Percentiles rank a stretch among this genome's conserved stretches.
Evolutionary conservation across 2,888 invertebrate genomes (phyloP).

Genomic region (Polydrusus pterygomalis): DNA sequence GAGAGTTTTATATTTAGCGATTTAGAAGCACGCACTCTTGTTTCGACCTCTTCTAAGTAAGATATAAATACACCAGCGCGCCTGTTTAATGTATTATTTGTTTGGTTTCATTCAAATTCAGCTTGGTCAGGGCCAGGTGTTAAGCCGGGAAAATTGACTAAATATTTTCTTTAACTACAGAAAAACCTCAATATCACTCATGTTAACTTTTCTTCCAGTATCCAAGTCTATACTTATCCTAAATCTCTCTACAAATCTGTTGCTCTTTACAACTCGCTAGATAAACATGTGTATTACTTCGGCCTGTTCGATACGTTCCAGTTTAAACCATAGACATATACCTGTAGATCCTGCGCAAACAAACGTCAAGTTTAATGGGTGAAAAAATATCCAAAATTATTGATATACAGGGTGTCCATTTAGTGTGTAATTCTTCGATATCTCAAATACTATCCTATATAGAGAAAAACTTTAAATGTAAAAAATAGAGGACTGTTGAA

Average conservation of each 20-base stretch:
- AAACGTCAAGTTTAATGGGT: too few relatives aligned
- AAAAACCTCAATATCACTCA: slow-evolving; percentile 50
- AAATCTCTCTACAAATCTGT: neutral
- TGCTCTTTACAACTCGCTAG: neutral
- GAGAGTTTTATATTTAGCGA: slow-evolving; percentile 67
- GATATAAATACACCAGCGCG: slow-evolving; percentile 64
- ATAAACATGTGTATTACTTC: slow-evolving; percentile 9
- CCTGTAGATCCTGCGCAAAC: too few relatives aligned
- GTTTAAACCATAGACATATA: too few relatives aligned
- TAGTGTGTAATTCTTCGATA: too few relatives aligned
- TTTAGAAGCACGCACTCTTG: slow-evolving; percentile 60
- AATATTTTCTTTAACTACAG: slow-evolving; percentile 52
- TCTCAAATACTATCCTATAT: too few relatives aligned
- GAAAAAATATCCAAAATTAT: too few relatives aligned
- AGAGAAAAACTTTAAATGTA: too few relatives aligned
- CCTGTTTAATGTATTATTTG: slow-evolving; percentile 64
- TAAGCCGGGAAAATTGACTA: slow-evolving; percentile 51
- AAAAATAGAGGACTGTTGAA: too few relatives aligned
- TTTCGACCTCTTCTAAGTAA: slow-evolving; percentile 66
- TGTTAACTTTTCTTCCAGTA: slow-evolving; percentile 44
- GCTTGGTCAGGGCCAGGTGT: slow-evolving; percentile 63
- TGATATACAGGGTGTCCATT: too few relatives aligned
- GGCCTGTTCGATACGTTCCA: too few relatives aligned
- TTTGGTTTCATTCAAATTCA: slow-evolving; percentile 64
- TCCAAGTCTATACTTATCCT: slow-evolving; percentile 40